Evolutionary conservation across 2,888 invertebrate species (phyloP).

Genomic region (Caenorhabditis sp.): DNA sequence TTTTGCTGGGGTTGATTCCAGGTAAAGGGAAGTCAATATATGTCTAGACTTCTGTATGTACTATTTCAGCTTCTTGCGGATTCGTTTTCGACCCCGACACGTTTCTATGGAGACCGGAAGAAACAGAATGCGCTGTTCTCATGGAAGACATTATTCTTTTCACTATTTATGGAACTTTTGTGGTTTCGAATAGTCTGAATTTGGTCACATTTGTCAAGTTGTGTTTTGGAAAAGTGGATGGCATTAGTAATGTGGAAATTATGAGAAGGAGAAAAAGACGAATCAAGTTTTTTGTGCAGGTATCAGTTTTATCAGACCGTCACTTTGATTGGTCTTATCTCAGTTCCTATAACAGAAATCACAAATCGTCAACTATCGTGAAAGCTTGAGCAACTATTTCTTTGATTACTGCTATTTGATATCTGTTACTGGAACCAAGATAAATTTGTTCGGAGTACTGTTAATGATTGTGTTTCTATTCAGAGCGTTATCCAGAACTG

Average conservation of each 20-base stretch:
- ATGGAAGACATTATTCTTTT: conserved; percentile 31
- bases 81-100: conserved; percentile 47
- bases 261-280: conserved; percentile 30
- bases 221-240: conserved; percentile 17
- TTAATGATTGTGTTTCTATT: too few species aligned
- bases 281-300: conserved; percentile 35
- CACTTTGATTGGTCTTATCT: too few species aligned
- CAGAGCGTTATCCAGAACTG: conserved; percentile 46
- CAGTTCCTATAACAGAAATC: too few species aligned
- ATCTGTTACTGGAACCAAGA: too few species aligned
- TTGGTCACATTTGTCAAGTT: conserved; percentile 39
- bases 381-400: too few species aligned
- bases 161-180: conserved; percentile 14
- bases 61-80: conserved; percentile 32
- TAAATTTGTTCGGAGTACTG: too few species aligned
- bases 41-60: not conserved
- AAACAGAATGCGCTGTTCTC: conserved; percentile 10
- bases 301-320: not conserved
- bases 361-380: too few species aligned
- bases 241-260: conserved; percentile 19
- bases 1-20: conserved; percentile 21
- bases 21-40: not conserved
- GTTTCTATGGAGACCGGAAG: conserved; percentile 39
- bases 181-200: conserved; percentile 29
- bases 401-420: too few species aligned